A percentile compares a stretch with the other conserved stretches of the same genome.
These are phyloP conservation scores for Parotocinclus haroldoi DNA, from an alignment of 2,797 vertebrate genomes.

Conservation along the genomic window DNA sequence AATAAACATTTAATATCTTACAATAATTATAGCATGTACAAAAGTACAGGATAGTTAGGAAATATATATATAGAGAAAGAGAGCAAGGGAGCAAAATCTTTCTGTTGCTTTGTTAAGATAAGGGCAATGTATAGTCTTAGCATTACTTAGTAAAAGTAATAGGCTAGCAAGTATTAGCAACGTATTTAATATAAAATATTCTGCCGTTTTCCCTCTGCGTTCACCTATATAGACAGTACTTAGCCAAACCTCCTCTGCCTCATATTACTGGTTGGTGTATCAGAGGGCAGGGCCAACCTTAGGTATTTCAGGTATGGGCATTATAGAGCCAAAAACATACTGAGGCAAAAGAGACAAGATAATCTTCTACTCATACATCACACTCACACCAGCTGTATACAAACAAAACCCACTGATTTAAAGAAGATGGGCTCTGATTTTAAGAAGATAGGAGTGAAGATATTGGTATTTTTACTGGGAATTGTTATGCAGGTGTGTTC, in stretches of 20 bases:
- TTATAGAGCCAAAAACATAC: constrained; percentile 43
- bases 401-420: constrained; percentile 8
- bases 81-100: no score
- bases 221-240: not conserved
- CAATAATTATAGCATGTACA: no score
- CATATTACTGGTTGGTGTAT: constrained; percentile 53
- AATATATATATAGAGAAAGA: no score
- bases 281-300: constrained; percentile 45
- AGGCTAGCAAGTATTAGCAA: no score
- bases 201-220: no score
- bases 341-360: constrained; percentile 32
- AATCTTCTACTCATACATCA: not conserved
- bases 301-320: constrained; percentile 51
- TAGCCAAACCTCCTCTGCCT: constrained; percentile 24
- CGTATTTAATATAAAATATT: no score
- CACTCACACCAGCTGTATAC: constrained; percentile 17
- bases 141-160: no score
- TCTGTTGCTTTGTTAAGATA: no score
- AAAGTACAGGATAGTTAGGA: no score
- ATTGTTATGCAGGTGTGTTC: constrained; percentile 63
- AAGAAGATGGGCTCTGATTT: constrained; percentile 48
- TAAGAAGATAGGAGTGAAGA: constrained; percentile 39
- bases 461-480: constrained; percentile 55
- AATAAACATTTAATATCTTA: no score
- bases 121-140: no score